phyloP scores from a whole-genome alignment of 2,797 vertebrate species.

The Tiaroga cobitis region DNA sequence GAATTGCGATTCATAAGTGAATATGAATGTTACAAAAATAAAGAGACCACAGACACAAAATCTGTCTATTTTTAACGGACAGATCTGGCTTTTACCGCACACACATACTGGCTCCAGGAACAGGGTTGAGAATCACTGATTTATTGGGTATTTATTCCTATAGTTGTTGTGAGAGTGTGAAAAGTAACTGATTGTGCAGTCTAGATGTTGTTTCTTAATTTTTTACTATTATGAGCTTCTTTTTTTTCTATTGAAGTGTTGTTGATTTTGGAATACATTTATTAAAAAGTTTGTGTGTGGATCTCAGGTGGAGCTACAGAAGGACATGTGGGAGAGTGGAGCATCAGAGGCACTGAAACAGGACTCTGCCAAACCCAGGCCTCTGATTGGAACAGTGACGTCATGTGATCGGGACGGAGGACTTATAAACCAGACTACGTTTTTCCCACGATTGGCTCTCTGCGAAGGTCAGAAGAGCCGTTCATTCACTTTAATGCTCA shows the following conservation, averaged over 20 bases:
- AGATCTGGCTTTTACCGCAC: no score
- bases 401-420: constrained; percentile 80
- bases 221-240: neutral
- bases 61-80: no score
- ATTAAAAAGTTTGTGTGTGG: neutral
- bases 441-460: constrained; percentile 80
- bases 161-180: neutral
- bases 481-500: neutral
- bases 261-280: neutral
- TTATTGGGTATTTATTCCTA: neutral
- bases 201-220: neutral
- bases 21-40: no score
- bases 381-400: constrained; percentile 88
- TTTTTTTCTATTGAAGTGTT: neutral
- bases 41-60: no score
- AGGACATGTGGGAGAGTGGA: constrained; percentile 79
- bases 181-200: neutral
- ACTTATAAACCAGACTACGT: constrained; percentile 87
- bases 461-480: constrained; percentile 77
- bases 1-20: no score
- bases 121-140: neutral
- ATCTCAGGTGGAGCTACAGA: constrained; percentile 82
- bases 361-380: constrained; percentile 70
- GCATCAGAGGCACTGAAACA: constrained; percentile 55
- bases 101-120: neutral